A percentile compares a stretch with the other conserved stretches of the same genome.
These are phyloP conservation scores for Antigone vipio DNA, from an alignment of 2,113 vertebrate genomes.

Conservation along the genomic window DNA sequence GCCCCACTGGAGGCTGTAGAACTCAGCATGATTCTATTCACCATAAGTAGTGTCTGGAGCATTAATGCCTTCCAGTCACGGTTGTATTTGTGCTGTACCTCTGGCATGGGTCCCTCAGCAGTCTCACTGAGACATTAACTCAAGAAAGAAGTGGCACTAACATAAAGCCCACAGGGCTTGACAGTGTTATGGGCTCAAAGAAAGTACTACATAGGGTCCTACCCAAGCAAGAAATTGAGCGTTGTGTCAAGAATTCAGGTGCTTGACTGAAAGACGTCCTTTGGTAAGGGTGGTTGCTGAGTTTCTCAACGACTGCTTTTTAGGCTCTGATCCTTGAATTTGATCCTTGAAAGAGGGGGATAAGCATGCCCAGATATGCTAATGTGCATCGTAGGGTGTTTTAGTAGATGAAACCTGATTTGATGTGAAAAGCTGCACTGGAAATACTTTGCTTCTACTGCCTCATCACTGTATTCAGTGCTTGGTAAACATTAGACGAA, in stretches of 20 bases:
- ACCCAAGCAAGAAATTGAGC: background rate
- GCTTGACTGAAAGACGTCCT: background rate
- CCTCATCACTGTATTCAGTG: background rate
- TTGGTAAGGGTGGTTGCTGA: background rate
- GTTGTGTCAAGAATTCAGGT: background rate
- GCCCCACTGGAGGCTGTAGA: background rate
- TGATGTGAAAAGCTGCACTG: background rate
- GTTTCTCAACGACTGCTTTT: background rate
- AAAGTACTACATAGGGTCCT: background rate
- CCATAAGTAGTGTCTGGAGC: background rate
- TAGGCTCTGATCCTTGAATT: background rate
- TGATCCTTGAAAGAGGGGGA: background rate
- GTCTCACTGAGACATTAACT: background rate
- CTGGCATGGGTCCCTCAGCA: background rate
- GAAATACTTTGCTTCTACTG: background rate
- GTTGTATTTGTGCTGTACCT: background rate
- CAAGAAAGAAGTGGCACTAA: background rate
- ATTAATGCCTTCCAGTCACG: background rate
- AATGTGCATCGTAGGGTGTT: accelerated
- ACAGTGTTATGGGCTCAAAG: background rate
- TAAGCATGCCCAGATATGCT: background rate
- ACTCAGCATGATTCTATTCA: background rate
- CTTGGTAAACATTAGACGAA: background rate
- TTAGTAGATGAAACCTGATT: background rate
- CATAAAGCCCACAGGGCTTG: accelerated